Percentiles rank a stretch among this genome's conserved stretches.
Conservation (phyloP, 2,888 invertebrate species). For the Hyles lineata region DNA sequence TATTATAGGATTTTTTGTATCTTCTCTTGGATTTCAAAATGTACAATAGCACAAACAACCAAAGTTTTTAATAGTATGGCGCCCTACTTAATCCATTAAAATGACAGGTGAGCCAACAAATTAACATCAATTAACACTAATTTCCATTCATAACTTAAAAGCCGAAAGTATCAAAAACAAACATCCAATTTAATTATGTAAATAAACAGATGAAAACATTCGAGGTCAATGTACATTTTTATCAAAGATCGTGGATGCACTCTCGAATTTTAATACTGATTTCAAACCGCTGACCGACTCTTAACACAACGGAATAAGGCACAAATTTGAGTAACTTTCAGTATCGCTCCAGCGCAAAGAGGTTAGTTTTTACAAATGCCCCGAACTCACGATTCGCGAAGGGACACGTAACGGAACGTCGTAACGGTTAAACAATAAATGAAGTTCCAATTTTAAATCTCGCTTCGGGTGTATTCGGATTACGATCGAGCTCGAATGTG, state of each 20-base stretch:
- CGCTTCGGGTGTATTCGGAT: constrained; percentile 53
- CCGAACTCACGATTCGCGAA: constrained; percentile 66
- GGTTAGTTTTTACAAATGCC: constrained; percentile 32
- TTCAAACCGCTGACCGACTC: neutral
- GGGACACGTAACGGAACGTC: constrained; percentile 75
- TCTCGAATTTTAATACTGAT: constrained; percentile 24
- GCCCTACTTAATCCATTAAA: neutral
- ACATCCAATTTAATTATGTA: constrained; percentile 27
- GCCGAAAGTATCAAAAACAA: constrained; percentile 25
- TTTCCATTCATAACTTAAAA: constrained; percentile 7
- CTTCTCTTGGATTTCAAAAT: neutral
- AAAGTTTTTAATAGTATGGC: neutral
- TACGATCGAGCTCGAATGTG: constrained; percentile 51
- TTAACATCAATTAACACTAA: neutral
- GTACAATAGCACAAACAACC: no score
- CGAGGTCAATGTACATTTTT: constrained; percentile 38
- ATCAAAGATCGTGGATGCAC: constrained; percentile 46
- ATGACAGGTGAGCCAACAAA: neutral
- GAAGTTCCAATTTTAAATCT: constrained; percentile 46
- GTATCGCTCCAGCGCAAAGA: constrained; percentile 5
- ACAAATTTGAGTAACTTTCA: neutral
- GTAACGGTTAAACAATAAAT: constrained; percentile 74
- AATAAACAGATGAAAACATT: constrained; percentile 31
- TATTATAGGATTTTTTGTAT: no score
- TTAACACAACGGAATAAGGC: neutral